phyloP scores from a whole-genome alignment of 2,888 invertebrate species.

The Sphaerophoria rueppellii region DNA sequence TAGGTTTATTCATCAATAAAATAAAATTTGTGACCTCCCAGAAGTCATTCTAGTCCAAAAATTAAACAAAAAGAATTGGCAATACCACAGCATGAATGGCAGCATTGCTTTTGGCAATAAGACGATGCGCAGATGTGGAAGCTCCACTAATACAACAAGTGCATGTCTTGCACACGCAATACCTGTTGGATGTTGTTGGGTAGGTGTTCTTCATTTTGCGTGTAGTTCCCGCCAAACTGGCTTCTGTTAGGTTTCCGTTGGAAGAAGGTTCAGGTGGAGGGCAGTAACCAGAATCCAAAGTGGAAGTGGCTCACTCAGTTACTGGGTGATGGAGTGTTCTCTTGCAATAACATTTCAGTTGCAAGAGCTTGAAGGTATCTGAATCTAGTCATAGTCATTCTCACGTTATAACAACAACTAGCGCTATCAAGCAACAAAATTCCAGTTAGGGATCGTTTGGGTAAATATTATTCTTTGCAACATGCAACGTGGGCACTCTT shows the following conservation, averaged over 20 bases:
- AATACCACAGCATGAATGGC: background rate
- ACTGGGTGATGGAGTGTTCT: constrained; percentile 65
- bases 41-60: background rate
- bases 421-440: constrained; percentile 28
- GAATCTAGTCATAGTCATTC: constrained; percentile 36
- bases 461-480: constrained; percentile 24
- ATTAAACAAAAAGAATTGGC: background rate
- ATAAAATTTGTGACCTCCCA: background rate
- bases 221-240: constrained; percentile 21
- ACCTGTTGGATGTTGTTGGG: constrained; percentile 9
- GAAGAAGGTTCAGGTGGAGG: constrained; percentile 44
- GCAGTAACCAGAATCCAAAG: constrained; percentile 45
- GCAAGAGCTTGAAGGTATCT: too few species aligned
- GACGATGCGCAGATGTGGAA: constrained; percentile 41
- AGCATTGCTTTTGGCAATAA: constrained; percentile 9
- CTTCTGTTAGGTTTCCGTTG: constrained; percentile 3
- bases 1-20: background rate
- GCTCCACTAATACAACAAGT: constrained; percentile 61
- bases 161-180: constrained; percentile 48
- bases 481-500: constrained; percentile 42
- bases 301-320: constrained; percentile 70
- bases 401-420: constrained; percentile 53
- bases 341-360: constrained; percentile 1
- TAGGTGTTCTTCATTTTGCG: constrained; percentile 22
- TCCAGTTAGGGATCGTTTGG: constrained; percentile 57